A percentile compares a stretch with the other conserved stretches of the same genome.
Evolutionary conservation across 2,797 vertebrate species (phyloP).

Genomic region (Poeciliopsis presidionis): DNA sequence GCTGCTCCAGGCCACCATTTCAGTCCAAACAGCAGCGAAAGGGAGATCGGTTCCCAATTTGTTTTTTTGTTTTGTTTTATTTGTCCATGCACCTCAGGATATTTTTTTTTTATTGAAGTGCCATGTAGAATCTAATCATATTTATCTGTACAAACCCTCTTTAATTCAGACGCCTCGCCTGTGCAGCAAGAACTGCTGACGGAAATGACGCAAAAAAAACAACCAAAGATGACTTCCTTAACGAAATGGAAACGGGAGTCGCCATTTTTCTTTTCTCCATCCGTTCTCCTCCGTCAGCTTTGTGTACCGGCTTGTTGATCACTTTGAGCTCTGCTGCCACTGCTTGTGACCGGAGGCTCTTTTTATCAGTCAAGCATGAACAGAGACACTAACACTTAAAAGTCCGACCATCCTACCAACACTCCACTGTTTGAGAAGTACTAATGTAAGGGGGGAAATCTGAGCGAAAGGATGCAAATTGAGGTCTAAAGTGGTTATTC

Average conservation of each 20-base stretch:
- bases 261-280: neutral
- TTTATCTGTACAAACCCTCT: neutral
- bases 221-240: too few species aligned
- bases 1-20: constrained; percentile 8
- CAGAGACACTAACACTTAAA: neutral
- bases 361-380: neutral
- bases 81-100: neutral
- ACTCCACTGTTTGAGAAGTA: neutral
- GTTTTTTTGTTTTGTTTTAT: too few species aligned
- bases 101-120: neutral
- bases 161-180: neutral
- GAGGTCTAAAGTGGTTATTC: neutral
- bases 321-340: neutral
- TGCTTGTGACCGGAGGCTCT: neutral
- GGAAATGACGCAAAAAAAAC: too few species aligned
- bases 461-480: neutral
- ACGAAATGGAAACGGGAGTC: too few species aligned
- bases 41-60: neutral
- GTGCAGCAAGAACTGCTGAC: too few species aligned
- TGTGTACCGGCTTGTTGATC: neutral
- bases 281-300: neutral
- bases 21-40: neutral
- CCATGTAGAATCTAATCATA: neutral
- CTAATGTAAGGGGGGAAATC: neutral
- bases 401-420: neutral